phyloP scores from a whole-genome alignment of 1,140 invertebrate genomes.

The Atta cephalotes region DNA sequence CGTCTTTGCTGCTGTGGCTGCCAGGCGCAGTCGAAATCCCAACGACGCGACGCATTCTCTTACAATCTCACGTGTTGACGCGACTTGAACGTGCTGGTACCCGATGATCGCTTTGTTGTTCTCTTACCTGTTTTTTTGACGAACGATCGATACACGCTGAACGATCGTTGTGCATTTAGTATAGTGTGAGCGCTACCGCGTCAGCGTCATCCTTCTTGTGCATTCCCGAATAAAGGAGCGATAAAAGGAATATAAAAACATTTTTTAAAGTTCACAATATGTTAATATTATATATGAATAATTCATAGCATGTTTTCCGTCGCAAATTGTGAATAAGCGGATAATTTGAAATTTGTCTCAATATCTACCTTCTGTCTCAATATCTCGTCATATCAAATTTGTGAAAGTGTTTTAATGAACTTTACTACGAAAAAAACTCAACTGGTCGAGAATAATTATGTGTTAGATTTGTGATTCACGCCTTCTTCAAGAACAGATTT shows the following conservation, averaged over 20 bases:
- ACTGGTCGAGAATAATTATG: neutral
- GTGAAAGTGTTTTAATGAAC: conserved; percentile 9
- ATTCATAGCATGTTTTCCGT: neutral
- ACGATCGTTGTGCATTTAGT: neutral
- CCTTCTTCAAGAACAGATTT: neutral
- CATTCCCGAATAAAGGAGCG: neutral
- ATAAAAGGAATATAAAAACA: neutral
- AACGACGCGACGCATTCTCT: conserved; percentile 39
- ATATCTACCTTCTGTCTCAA: neutral
- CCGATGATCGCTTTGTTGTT: neutral
- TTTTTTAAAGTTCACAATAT: neutral
- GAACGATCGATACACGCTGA: neutral
- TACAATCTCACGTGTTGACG: conserved; percentile 3
- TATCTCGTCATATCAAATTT: neutral
- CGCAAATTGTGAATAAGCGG: neutral
- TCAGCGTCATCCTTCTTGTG: neutral
- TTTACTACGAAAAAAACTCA: neutral
- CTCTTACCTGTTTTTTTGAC: neutral
- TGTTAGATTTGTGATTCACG: conserved; percentile 2
- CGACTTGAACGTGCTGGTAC: neutral
- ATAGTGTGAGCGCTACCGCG: neutral
- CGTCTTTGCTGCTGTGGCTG: conserved; percentile 33
- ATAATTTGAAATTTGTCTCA: neutral
- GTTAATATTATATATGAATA: neutral
- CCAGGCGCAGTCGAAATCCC: conserved; percentile 56